Evolutionary conservation across 2,113 vertebrate species (phyloP).

Genomic region (Chloebia gouldiae): DNA sequence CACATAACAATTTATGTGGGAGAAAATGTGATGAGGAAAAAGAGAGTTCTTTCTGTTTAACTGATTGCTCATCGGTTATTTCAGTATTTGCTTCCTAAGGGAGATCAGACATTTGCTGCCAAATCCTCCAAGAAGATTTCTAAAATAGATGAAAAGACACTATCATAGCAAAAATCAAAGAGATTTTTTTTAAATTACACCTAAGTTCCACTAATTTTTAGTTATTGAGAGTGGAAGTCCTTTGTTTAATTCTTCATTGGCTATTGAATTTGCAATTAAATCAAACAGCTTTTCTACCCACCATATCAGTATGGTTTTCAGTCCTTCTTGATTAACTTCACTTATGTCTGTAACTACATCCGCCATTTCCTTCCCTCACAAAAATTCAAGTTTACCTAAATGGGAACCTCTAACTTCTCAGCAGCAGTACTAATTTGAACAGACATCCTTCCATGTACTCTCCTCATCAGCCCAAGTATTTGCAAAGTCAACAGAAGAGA

Average conservation of each 20-base stretch:
- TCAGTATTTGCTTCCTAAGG: background rate
- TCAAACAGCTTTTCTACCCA: background rate
- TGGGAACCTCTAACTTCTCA: background rate
- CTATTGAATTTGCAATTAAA: background rate
- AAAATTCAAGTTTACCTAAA: background rate
- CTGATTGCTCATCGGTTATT: background rate
- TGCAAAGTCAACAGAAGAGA: background rate
- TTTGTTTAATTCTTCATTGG: background rate
- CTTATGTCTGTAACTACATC: background rate
- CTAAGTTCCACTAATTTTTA: background rate
- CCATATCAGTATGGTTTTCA: background rate
- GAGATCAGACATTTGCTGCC: background rate
- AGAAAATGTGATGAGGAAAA: background rate
- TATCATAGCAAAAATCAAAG: background rate
- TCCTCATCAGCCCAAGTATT: background rate
- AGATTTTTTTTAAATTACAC: background rate
- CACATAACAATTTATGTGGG: background rate
- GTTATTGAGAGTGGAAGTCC: background rate
- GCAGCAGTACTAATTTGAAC: background rate
- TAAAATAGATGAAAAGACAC: background rate
- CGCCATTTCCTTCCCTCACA: background rate
- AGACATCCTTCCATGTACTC: fast-evolving
- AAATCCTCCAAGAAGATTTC: background rate
- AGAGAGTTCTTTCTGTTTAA: background rate
- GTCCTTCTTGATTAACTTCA: background rate